phyloP scores from a whole-genome alignment of 2,888 invertebrate genomes.

The Morpho helenor region DNA sequence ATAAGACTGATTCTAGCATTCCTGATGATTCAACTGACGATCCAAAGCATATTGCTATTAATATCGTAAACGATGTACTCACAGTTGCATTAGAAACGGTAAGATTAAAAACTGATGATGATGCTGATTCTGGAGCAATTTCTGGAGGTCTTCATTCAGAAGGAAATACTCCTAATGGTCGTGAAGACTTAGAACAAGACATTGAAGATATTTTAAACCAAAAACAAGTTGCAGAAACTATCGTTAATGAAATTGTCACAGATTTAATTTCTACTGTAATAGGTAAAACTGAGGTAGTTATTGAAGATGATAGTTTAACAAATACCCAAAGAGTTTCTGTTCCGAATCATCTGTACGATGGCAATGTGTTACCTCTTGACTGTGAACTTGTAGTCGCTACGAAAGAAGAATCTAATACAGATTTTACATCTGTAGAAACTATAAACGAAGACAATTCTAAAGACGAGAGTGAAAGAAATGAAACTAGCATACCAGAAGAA shows the following conservation, averaged over 20 bases:
- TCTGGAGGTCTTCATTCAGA: constrained; percentile 68
- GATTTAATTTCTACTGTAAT: constrained; percentile 56
- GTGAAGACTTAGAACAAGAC: constrained; percentile 68
- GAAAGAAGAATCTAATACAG: constrained; percentile 42
- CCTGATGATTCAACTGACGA: constrained; percentile 53
- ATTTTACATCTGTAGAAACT: constrained; percentile 18
- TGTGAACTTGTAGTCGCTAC: constrained; percentile 59
- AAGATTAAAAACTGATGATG: constrained; percentile 63
- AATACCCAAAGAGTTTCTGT: constrained; percentile 55
- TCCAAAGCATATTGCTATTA: constrained; percentile 64
- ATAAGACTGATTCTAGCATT: constrained; percentile 58
- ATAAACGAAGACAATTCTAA: constrained; percentile 47
- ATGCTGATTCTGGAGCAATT: constrained; percentile 70
- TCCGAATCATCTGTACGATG: constrained; percentile 61
- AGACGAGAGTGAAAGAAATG: constrained; percentile 56
- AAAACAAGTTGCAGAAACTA: constrained; percentile 50
- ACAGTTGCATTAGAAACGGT: constrained; percentile 68
- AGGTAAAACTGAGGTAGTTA: constrained; percentile 40
- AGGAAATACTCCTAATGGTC: constrained; percentile 69
- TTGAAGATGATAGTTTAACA: constrained; percentile 27
- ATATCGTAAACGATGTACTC: constrained; percentile 72
- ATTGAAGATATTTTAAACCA: constrained; percentile 61
- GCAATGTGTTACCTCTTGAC: constrained; percentile 66
- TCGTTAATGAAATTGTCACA: constrained; percentile 57
- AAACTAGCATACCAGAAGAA: constrained; percentile 46